Percentiles rank a stretch among this genome's conserved stretches.
phyloP scores from a whole-genome alignment of 1,140 invertebrate genomes.

The Patella vulgata region DNA sequence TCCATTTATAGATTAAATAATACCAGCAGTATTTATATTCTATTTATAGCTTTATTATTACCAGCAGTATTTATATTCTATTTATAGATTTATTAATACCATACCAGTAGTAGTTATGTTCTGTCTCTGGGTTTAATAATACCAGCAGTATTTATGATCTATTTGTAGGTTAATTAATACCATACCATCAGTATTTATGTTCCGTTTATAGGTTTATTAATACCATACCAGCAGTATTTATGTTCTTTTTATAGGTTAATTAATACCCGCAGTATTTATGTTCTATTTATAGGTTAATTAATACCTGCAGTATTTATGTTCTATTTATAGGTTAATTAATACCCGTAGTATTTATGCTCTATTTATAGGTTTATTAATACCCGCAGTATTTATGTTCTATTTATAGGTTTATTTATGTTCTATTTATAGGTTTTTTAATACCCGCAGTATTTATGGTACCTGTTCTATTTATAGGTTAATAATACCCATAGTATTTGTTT shows the following conservation, averaged over 20 bases:
- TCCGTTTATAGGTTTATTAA: constrained; percentile 1
- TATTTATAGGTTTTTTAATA: constrained; percentile 37
- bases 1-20: constrained; percentile 37
- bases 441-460: constrained; percentile 11
- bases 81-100: constrained; percentile 1
- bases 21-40: constrained; percentile 39
- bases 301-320: neutral
- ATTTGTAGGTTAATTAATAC: no score
- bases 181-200: neutral
- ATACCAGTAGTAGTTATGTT: neutral
- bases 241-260: neutral
- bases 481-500: neutral
- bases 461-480: constrained; percentile 13
- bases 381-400: neutral
- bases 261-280: no score
- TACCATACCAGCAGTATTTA: neutral
- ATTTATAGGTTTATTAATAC: constrained; percentile 27
- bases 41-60: neutral
- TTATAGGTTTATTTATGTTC: constrained; percentile 2
- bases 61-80: neutral
- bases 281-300: neutral
- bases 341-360: constrained; percentile 36
- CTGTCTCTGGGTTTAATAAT: constrained; percentile 36
- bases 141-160: constrained; percentile 2
- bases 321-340: constrained; percentile 40